Evolutionary conservation across 2,113 vertebrate species (phyloP).

Genomic region (Spea multiplicata): DNA sequence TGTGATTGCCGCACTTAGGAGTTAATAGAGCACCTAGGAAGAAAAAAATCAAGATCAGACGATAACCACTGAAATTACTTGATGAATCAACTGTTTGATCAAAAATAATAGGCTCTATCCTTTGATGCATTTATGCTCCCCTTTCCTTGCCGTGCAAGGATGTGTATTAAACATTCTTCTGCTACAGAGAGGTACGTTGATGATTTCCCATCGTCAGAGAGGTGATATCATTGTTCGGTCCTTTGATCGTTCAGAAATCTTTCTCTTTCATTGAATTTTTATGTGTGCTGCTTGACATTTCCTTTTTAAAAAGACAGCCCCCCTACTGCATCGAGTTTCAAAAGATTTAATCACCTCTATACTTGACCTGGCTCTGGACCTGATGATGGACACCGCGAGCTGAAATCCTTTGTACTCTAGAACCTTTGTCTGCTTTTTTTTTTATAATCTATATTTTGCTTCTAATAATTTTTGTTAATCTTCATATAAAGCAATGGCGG

Average conservation of each 20-base stretch:
- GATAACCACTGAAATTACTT: not conserved
- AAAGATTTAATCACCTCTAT: not conserved
- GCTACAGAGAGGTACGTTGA: not conserved
- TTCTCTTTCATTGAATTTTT: constrained; percentile 8
- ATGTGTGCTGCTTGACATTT: not conserved
- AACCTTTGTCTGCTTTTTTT: not conserved
- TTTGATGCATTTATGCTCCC: not conserved
- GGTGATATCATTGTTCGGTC: not conserved
- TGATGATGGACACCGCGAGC: not conserved
- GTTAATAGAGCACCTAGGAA: not conserved
- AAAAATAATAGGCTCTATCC: constrained; percentile 3
- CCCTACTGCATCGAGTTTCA: not conserved
- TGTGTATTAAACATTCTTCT: not conserved
- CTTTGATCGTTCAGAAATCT: not conserved
- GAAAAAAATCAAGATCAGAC: not conserved
- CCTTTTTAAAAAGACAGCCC: not conserved
- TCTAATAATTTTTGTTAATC: not conserved
- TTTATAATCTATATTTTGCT: not conserved
- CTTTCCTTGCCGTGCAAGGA: not conserved
- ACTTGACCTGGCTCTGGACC: not conserved
- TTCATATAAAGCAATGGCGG: too few species aligned
- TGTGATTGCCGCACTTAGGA: not conserved
- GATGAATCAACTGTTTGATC: constrained; percentile 12
- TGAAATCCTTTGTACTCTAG: not conserved
- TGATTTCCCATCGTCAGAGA: not conserved